phyloP scores from a whole-genome alignment of 2,113 vertebrate species.

The Lophius piscatorius region DNA sequence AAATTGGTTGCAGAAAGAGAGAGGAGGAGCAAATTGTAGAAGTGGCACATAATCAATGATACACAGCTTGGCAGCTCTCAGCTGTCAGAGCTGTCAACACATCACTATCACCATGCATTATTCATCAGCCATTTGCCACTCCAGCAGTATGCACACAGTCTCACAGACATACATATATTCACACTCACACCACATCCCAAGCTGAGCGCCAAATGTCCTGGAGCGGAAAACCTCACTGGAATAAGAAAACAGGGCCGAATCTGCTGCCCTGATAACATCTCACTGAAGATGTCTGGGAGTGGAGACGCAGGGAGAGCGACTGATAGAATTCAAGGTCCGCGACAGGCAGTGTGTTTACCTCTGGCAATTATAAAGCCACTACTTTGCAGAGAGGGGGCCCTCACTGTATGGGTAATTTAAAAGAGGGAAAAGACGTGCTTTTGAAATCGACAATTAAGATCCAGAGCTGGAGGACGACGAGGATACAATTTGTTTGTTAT shows the following conservation, averaged over 20 bases:
- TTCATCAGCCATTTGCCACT: constrained; percentile 78
- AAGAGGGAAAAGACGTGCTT: constrained; percentile 45
- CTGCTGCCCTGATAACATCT: constrained; percentile 48
- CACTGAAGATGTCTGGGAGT: constrained; percentile 29
- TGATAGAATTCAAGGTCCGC: constrained; percentile 16
- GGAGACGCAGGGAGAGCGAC: neutral
- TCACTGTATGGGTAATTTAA: constrained; percentile 51
- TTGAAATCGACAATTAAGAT: constrained; percentile 46
- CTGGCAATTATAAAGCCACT: constrained; percentile 34
- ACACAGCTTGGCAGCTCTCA: constrained; percentile 71
- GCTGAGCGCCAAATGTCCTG: constrained; percentile 49
- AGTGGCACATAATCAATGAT: constrained; percentile 75
- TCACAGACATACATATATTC: too few species aligned
- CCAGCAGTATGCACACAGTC: constrained; percentile 30
- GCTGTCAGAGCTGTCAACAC: constrained; percentile 83
- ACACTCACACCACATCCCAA: constrained; percentile 4
- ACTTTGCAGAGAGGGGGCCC: constrained; percentile 18
- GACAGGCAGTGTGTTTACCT: constrained; percentile 43
- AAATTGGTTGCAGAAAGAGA: constrained; percentile 73
- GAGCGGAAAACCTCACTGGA: constrained; percentile 30
- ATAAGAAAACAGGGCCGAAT: constrained; percentile 46
- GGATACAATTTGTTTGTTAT: constrained; percentile 63
- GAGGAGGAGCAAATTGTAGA: constrained; percentile 70
- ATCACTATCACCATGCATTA: constrained; percentile 82
- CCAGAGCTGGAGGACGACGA: constrained; percentile 48